Evolutionary conservation across 2,113 vertebrate species (phyloP).

Genomic region (Gavia stellata): DNA sequence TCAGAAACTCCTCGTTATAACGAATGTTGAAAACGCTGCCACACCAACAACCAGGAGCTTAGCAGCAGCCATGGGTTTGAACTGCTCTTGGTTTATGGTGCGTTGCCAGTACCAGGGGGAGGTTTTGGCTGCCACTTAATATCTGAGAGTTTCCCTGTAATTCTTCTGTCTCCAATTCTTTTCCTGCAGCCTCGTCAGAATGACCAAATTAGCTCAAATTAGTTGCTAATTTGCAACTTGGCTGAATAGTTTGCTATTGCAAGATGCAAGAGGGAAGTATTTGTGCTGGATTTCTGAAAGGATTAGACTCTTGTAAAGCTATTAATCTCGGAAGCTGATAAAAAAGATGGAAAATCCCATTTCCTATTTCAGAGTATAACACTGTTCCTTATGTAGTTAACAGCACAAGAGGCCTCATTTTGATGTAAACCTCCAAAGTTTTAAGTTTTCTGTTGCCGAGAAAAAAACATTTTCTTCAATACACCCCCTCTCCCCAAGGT

Average conservation of each 20-base stretch:
- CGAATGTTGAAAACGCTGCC: background rate
- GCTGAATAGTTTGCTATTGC: background rate
- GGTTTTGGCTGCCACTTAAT: background rate
- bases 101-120: background rate
- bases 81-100: background rate
- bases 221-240: background rate
- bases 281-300: background rate
- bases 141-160: background rate
- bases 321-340: background rate
- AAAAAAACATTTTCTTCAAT: background rate
- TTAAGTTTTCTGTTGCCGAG: background rate
- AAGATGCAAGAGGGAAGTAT: background rate
- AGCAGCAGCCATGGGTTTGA: background rate
- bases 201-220: background rate
- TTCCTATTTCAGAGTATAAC: background rate
- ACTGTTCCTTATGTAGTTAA: background rate
- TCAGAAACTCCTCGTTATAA: background rate
- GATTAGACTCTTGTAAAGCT: background rate
- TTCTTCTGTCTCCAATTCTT: background rate
- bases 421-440: background rate
- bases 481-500: background rate
- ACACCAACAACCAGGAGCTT: background rate
- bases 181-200: background rate
- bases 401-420: background rate
- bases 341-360: background rate